phyloP scores from a whole-genome alignment of 2,797 vertebrate genomes.

The Meda fulgida region DNA sequence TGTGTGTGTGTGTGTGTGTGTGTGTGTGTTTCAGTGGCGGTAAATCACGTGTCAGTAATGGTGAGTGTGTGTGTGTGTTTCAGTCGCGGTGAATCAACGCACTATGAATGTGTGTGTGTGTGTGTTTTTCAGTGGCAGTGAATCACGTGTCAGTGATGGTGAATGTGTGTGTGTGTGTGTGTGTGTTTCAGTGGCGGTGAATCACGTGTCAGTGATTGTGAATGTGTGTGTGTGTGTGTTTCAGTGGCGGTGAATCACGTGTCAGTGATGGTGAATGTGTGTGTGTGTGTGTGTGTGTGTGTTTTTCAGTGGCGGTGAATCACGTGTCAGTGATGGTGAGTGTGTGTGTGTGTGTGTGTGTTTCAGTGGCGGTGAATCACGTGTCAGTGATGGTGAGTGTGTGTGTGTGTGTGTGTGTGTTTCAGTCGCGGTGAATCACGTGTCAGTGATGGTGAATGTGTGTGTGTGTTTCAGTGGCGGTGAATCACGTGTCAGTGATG shows the following conservation, averaged over 20 bases:
- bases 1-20: no score
- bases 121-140: constrained; percentile 72
- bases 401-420: constrained; percentile 27
- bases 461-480: constrained; percentile 71
- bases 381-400: constrained; percentile 80
- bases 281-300: no score
- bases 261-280: constrained; percentile 77
- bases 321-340: constrained; percentile 80
- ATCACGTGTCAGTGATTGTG: constrained; percentile 79
- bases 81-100: constrained; percentile 80
- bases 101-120: no score
- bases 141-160: constrained; percentile 79
- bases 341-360: constrained; percentile 10
- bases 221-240: constrained; percentile 65
- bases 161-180: constrained; percentile 68
- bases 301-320: constrained; percentile 74
- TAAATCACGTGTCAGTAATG: constrained; percentile 79
- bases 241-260: constrained; percentile 80
- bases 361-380: constrained; percentile 77
- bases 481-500: constrained; percentile 79
- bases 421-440: constrained; percentile 78
- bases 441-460: constrained; percentile 77
- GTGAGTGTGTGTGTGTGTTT: constrained; percentile 64
- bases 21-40: constrained; percentile 69
- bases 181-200: constrained; percentile 72